Evolutionary conservation across 2,888 invertebrate species (phyloP), one percentile per base, ranked within the genome.

Genomic region (Drosophila helvetica): DNA sequence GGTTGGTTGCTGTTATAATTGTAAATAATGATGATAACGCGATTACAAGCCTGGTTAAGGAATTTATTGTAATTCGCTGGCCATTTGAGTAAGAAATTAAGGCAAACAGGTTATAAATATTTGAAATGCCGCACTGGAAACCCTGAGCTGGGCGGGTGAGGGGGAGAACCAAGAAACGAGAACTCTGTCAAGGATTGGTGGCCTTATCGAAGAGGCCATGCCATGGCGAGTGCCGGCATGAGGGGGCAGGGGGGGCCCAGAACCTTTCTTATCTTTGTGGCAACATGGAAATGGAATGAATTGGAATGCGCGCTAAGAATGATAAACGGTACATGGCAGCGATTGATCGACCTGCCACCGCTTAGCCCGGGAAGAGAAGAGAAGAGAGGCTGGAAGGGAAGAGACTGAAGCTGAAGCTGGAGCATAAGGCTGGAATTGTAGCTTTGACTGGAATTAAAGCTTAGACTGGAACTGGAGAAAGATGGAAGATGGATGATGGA

Each of bases 21-120:
- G 79, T 83, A 83, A 79, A 82, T 82, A 83, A 79, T 81, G 78
- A 79, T 82, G 84, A 81, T 81, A 81, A 81, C 76, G 68, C 80
- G 81, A 81, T 83, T 81, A 83, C 69, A 81, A 62, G 74, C 78
- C 69, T 76, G 69, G 79, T 68, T 79, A 83, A 79, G 79, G 83
- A 81, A 83, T 83, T 83, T 81, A 83, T 81, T 81, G 78, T 80
- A 81, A 79, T 80, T 82, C 77, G 70, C 56, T 63, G 56, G 80
- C 72, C 79, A 77, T 79, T 79, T 67, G 73, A 79, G 75, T 79
- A 68, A 79, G 79, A 79, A 79, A 79, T 79, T 74, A 78, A 78
- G 76, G 56, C 77, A 77, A 67, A 75, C 77, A 74, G 66, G 75
- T 77, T 75, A 75, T 63, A 67, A 57, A 60, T 63, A 60, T 56